Evolutionary conservation across 2,113 vertebrate genomes (phyloP).

Genomic region (Elephantulus edwardii): DNA sequence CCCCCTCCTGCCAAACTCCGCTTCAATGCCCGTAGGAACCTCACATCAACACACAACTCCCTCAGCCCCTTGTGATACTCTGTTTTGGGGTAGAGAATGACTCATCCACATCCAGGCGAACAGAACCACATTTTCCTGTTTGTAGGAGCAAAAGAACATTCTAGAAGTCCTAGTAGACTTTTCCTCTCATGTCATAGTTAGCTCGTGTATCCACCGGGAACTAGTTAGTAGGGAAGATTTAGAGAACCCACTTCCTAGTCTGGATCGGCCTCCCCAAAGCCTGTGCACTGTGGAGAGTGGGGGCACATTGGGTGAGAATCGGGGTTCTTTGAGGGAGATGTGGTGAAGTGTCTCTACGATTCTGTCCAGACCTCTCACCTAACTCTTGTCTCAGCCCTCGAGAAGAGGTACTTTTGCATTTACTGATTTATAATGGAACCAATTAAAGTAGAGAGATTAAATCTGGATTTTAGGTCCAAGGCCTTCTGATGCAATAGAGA

Average conservation of each 20-base stretch:
- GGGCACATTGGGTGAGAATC: neutral
- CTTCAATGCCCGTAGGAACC: neutral
- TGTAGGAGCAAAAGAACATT: neutral
- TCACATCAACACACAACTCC: neutral
- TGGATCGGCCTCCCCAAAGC: too few relatives aligned
- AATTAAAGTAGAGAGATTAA: neutral
- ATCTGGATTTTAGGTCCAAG: neutral
- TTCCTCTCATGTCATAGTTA: neutral
- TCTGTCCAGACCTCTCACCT: fast-evolving
- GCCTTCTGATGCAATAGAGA: neutral
- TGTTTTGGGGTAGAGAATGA: too few relatives aligned
- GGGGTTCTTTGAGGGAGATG: neutral
- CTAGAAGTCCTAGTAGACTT: neutral
- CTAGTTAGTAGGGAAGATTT: neutral
- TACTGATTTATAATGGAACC: neutral
- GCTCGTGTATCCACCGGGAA: neutral
- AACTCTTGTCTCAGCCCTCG: neutral
- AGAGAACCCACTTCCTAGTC: neutral
- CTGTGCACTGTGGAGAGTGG: neutral
- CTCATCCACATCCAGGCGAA: neutral
- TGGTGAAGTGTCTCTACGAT: too few relatives aligned
- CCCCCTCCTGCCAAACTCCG: neutral
- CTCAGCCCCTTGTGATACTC: neutral
- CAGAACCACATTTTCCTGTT: fast-evolving
- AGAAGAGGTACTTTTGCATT: neutral